Evolutionary conservation across 1,140 invertebrate species (phyloP), one percentile per base, ranked within the genome.

Genomic region (Pachyrhynchus sulphureomaculatus): DNA sequence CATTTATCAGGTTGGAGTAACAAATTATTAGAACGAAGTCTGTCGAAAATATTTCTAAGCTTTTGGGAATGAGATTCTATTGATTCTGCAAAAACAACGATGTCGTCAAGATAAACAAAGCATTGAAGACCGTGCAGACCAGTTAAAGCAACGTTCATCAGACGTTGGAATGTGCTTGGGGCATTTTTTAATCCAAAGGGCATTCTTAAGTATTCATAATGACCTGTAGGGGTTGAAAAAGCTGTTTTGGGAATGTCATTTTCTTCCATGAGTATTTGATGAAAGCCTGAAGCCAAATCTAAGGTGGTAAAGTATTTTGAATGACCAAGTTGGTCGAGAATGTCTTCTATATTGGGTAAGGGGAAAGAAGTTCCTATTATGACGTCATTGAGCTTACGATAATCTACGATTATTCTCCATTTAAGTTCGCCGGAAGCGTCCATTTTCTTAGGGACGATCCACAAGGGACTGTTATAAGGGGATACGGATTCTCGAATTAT

Each of bases 281-380:
- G 24, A 26, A 26, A 26, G 8, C 24, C 24, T 4, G 24, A 26
- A 26, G 24, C 24, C 8, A 26, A 26, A 26, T 26, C 24, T 3
- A 26, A 8, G 3, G 24, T 26, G 24, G 24, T 4, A 26, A 26
- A 26, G 59, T 68, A 83, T 79, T 12, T 82, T 58, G 4, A 68
- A 26, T 75, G 75, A 2, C 69, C 68, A 17, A 82, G 51, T 24
- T 66, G 60, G 54, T 79, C 72, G 21, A 83, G 65, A 32, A 74
- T 75, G 8, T 79, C 75, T 18, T 77, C 73, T 9, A 84, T 81
- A 29, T 74, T 68, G 1, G 82, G 83, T 3, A 85, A 55, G 0
- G 82, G 82, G 67, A 75, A 83, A 18, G 26, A 47, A 37, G 75
- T 71, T n/a, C 49, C 57, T 4, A 74, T 62, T 6, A 73, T 76